Base-by-base conservation (phyloP, 2,888 invertebrate genomes). In the Pseudanteris insignis region DNA sequence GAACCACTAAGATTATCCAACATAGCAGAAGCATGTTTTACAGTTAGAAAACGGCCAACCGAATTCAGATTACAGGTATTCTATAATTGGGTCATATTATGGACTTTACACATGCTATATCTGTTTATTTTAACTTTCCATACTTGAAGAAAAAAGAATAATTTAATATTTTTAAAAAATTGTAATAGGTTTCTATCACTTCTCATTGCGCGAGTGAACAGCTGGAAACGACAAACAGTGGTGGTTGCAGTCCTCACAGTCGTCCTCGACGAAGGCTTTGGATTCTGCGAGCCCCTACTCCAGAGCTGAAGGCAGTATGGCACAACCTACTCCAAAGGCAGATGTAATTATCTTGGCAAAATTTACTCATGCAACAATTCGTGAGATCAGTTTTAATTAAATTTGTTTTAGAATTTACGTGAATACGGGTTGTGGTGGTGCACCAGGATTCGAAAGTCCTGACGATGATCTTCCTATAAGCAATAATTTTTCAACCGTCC, bases 261-360 rank as follows among this genome's bases (percentile, higher is more conserved):
- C 70, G 79, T 18, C 72, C 87, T 0, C 83, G 88, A 41, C 85
- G 88, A 68, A 84, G 89, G 68, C 88, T 90, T 11, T 81, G 93
- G 8, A 86, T 90, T 1, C 80, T 94, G 8, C 83, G 92, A 40
- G 92, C 93, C 1, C 92, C 93, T 0, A 91, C 89, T 1, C 84
- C 89, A 54, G 93, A 93, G 77, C 81, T 92, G 26, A 94, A 94
- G 77, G 92, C 93, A 25, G 92, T 93, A 5, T 94, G 93, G 93
- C 92, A 93, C 81, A 93, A 92, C 80, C 83, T 93, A 50, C 84
- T 94, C 13, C 91, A 92, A 73, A 84, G 92, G 63, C 93, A 93
- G 83, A 91, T 93, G 92, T 92, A 81, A 88, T 88, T 83, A 54
- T 41, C 46, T n/a, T 18, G 2, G 6, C n/a, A 25, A 26, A 26